These are phyloP conservation scores for Sebastes cheni DNA, from an alignment of 2,797 vertebrate species.

Conservation along the genomic window DNA sequence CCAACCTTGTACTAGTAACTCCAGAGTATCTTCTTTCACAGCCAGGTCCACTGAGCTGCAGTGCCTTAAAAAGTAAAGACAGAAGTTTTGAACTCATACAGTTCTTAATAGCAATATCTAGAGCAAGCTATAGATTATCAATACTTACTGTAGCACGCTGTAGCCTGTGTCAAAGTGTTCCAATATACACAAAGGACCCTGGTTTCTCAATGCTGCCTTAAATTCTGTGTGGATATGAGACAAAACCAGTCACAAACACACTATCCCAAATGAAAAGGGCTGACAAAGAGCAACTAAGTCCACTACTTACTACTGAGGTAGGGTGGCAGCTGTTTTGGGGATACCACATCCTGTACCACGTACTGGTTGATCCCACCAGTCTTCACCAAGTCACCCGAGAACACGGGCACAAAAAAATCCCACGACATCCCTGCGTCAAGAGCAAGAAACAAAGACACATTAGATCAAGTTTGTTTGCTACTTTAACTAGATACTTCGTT, in stretches of 20 bases:
- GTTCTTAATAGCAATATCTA: not conserved
- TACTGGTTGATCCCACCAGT: conserved; percentile 88
- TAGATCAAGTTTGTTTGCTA: not conserved
- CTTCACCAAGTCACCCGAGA: conserved; percentile 86
- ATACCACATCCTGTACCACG: conserved; percentile 88
- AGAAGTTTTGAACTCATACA: not conserved
- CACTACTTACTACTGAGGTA: conserved; percentile 83
- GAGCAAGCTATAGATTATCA: not conserved
- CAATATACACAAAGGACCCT: conserved; percentile 86
- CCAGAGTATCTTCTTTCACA: conserved; percentile 89
- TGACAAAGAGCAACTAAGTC: not conserved
- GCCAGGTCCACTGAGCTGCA: conserved; percentile 78
- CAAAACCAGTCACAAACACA: not conserved
- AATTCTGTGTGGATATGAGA: conserved; percentile 77
- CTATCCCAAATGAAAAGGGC: not conserved
- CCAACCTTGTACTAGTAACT: conserved; percentile 89
- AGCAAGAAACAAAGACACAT: not conserved
- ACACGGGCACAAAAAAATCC: conserved; percentile 89
- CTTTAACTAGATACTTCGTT: not conserved
- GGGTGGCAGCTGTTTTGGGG: conserved; percentile 78
- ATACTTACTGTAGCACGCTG: conserved; percentile 92
- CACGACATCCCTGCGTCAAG: conserved; percentile 78
- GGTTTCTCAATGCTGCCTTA: conserved; percentile 81
- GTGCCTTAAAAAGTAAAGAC: conserved; percentile 77
- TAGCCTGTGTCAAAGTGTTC: conserved; percentile 92